Percentiles rank a stretch among this genome's conserved stretches.
phyloP scores from a whole-genome alignment of 2,797 vertebrate genomes.

The Monodelphis domestica region DNA sequence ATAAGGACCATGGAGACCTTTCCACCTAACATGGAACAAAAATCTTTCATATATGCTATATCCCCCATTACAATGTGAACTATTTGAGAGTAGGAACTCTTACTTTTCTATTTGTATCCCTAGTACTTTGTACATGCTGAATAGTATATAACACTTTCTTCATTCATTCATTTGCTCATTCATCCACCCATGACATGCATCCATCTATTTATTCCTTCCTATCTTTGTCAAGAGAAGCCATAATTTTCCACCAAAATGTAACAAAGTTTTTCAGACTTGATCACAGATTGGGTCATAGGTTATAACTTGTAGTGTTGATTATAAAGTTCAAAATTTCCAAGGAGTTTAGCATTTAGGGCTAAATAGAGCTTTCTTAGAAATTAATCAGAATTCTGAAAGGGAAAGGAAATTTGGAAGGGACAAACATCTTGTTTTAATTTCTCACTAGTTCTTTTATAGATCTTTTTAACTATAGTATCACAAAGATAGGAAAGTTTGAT shows the following conservation, averaged over 20 bases:
- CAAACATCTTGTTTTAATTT: neutral
- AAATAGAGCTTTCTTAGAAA: neutral
- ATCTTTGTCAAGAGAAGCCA: neutral
- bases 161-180: neutral
- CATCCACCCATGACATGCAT: neutral
- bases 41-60: neutral
- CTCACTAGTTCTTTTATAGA: neutral
- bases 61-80: neutral
- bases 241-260: neutral
- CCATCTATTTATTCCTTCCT: neutral
- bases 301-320: neutral
- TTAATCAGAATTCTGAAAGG: neutral
- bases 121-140: neutral
- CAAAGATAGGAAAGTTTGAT: too few species aligned
- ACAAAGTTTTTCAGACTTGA: neutral
- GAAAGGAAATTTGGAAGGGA: neutral
- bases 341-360: neutral
- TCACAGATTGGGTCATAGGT: neutral
- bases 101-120: neutral
- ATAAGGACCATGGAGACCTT: neutral
- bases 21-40: neutral
- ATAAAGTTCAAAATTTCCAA: neutral
- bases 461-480: neutral
- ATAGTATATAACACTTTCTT: neutral
- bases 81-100: neutral